phyloP scores from a whole-genome alignment of 2,888 invertebrate species.

The Lampropteryx suffumata region DNA sequence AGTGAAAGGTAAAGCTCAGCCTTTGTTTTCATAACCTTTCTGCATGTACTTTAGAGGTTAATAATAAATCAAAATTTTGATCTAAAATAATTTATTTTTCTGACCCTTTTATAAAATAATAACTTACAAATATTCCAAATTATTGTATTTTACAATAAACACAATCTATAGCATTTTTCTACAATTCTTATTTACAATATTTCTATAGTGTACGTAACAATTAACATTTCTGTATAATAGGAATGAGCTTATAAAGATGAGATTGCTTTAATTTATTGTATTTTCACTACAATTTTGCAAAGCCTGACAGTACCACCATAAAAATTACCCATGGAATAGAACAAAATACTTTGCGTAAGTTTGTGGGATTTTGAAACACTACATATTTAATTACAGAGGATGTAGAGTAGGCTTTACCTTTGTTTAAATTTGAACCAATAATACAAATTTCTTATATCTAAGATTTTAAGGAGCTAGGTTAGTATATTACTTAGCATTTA shows the following conservation, averaged over 20 bases:
- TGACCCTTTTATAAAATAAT: conserved; percentile 79
- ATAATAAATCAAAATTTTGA: conserved; percentile 41
- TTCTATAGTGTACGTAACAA: conserved; percentile 33
- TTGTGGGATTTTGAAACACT: background rate
- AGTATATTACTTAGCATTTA: background rate
- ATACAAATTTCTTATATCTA: conserved; percentile 32
- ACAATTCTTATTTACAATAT: conserved; percentile 47
- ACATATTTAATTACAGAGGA: background rate
- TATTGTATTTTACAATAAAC: conserved; percentile 71
- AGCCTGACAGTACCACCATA: conserved; percentile 5
- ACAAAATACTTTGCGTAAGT: background rate
- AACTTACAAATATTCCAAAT: conserved; percentile 56
- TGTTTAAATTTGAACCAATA: background rate
- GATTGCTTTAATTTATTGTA: conserved; percentile 5
- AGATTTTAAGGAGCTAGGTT: background rate
- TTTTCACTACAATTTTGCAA: conserved; percentile 5
- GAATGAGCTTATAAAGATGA: conserved; percentile 24
- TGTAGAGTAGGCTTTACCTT: background rate
- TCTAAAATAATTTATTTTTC: conserved; percentile 81
- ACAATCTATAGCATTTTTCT: conserved; percentile 65
- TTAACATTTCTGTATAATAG: conserved; percentile 44
- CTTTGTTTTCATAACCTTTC: no score
- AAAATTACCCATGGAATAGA: background rate
- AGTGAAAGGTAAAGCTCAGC: no score
- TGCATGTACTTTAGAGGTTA: background rate